Base-by-base conservation (phyloP, 2,888 invertebrate genomes). In the Hypselothyrea guttata region DNA sequence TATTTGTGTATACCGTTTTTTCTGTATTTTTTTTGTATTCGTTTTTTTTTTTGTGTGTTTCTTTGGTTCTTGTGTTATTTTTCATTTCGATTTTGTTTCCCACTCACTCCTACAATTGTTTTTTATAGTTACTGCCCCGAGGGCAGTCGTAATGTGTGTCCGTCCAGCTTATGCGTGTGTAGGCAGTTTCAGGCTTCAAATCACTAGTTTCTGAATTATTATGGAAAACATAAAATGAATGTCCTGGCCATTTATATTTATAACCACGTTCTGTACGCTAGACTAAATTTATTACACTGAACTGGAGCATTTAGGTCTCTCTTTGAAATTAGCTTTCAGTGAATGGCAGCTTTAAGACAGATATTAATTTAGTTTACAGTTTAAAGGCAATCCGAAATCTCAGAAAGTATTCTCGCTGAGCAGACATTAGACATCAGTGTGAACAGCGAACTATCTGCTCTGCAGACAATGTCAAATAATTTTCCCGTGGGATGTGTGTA, bases 171-270 rank as follows among this genome's bases (percentile, higher is more conserved):
- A 74, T 77, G 84, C 77, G 72, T 76, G 79, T 82, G 76, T 69
- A 67, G 76, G 79, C 83, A 69, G 79, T 68, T 82, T 82, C 52
- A 55, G 70, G 55, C 73, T 59, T 67, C 71, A 78, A 78, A 82
- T 82, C 83, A 71, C 83, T 82, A 75, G 73, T 73, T 75, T 75
- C 76, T 74, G 76, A 83, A 83, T 83, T 79, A 78, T 83, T 79
- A 83, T 83, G 79, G 76, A 79, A 76, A 79, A 65, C 83, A 83
- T 71, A 76, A 79, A 79, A 79, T 71, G 69, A 79, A 83, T 76
- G 83, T 83, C 71, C 78, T 59, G 63, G 60, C 74, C 78, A 83
- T 79, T 79, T 79, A 79, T 79, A 79, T 79, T 79, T 79, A 79
- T 79, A 79, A 83, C 79, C 79, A 53, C 74, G 66, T 74, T 71